phyloP scores from a whole-genome alignment of 2,888 invertebrate genomes.

The Drosophila anomelani region DNA sequence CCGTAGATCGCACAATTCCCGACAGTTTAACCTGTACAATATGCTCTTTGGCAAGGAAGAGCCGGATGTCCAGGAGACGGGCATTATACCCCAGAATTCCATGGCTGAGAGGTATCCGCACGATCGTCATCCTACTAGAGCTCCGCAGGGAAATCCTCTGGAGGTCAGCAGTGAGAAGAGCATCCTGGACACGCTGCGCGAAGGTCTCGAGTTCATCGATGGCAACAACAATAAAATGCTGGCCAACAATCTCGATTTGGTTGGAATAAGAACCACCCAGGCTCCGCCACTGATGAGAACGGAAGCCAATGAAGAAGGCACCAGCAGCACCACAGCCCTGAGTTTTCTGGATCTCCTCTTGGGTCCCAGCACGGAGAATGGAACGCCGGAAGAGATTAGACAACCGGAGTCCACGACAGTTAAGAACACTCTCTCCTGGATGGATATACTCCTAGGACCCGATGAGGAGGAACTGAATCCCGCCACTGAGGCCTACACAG shows the following conservation, averaged over 20 bases:
- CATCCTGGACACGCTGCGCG: constrained; percentile 82
- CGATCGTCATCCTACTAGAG: constrained; percentile 74
- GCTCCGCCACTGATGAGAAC: constrained; percentile 13
- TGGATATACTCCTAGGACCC: constrained; percentile 76
- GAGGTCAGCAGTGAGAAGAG: constrained; percentile 78
- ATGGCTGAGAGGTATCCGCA: constrained; percentile 76
- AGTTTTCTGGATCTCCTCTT: constrained; percentile 80
- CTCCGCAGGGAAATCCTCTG: constrained; percentile 42
- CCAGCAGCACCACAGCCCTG: constrained; percentile 66
- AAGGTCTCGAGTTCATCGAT: constrained; percentile 83
- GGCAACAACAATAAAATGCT: constrained; percentile 79
- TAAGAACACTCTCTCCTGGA: constrained; percentile 70
- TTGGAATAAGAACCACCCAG: constrained; percentile 41
- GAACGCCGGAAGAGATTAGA: constrained; percentile 5
- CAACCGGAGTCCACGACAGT: constrained; percentile 59
- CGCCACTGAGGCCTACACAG: constrained; percentile 40
- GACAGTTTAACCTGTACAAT: constrained; percentile 83
- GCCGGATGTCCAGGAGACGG: constrained; percentile 48
- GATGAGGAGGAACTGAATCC: constrained; percentile 69
- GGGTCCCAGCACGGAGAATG: constrained; percentile 69
- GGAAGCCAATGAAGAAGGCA: constrained; percentile 11
- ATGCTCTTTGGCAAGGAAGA: constrained; percentile 82
- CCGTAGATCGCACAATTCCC: constrained; percentile 76
- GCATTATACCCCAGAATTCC: constrained; percentile 49
- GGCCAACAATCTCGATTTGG: constrained; percentile 71